A percentile compares a stretch with the other conserved stretches of the same genome.
phyloP scores from a whole-genome alignment of 2,888 invertebrate genomes.

The Tinea trinotella region DNA sequence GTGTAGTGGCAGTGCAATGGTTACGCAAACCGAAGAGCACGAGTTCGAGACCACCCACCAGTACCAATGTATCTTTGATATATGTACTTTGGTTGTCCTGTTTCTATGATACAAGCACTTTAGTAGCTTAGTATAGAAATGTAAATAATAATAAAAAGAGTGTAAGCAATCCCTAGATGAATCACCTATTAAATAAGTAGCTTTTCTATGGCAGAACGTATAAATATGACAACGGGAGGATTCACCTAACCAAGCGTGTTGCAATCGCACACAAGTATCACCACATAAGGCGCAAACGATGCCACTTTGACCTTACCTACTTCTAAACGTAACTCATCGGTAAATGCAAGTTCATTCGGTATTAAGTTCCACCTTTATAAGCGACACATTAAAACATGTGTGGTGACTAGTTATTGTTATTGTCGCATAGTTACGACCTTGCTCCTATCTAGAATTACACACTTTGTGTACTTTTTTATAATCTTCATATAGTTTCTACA shows the following conservation, averaged over 20 bases:
- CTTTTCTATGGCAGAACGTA: too few species aligned
- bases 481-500: background rate
- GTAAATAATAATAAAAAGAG: too few species aligned
- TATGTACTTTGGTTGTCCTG: too few species aligned
- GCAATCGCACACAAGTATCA: slow-evolving; percentile 35
- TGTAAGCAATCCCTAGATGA: too few species aligned
- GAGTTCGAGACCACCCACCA: too few species aligned
- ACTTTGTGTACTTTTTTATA: background rate
- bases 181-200: too few species aligned
- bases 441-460: background rate
- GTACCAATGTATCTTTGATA: too few species aligned
- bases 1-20: too few species aligned
- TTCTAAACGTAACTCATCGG: slow-evolving; percentile 25
- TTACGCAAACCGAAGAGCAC: too few species aligned
- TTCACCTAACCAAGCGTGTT: background rate
- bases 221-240: background rate
- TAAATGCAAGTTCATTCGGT: slow-evolving; percentile 29
- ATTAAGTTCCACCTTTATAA: slow-evolving; percentile 16
- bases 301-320: slow-evolving; percentile 50
- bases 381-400: slow-evolving; percentile 2
- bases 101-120: too few species aligned
- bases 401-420: background rate
- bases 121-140: too few species aligned
- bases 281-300: slow-evolving; percentile 46
- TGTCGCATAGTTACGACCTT: slow-evolving; percentile 1